Evolutionary conservation across 2,113 vertebrate species (phyloP).

Genomic region (Symphodus melops): DNA sequence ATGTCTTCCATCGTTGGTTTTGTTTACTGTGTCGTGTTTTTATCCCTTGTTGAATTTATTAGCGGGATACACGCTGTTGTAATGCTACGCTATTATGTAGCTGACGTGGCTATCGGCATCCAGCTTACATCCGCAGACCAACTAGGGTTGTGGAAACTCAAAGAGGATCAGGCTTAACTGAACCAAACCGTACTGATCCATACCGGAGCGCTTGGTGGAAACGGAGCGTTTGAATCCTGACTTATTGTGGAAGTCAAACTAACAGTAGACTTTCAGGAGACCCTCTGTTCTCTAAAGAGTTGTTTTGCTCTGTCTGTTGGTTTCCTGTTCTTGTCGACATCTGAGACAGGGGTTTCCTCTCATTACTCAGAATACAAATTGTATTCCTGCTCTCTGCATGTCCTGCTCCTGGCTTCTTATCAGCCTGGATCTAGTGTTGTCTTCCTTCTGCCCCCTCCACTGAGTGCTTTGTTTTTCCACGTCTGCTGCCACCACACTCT

Average conservation of each 20-base stretch:
- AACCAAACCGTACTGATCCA: too few relatives aligned
- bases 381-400: slow-evolving; percentile 9
- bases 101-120: too few relatives aligned
- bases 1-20: too few relatives aligned
- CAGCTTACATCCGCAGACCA: too few relatives aligned
- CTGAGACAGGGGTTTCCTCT: slow-evolving; percentile 57
- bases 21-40: too few relatives aligned
- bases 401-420: slow-evolving; percentile 19
- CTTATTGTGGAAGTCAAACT: neutral
- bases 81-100: too few relatives aligned
- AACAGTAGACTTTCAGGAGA: neutral
- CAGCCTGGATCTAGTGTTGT: neutral
- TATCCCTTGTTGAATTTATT: too few relatives aligned
- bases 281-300: neutral
- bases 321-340: slow-evolving; percentile 67
- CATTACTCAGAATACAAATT: slow-evolving; percentile 21
- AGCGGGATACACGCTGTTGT: too few relatives aligned
- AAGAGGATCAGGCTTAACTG: too few relatives aligned
- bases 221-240: too few relatives aligned
- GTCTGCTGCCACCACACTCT: neutral
- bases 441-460: neutral
- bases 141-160: too few relatives aligned
- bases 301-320: slow-evolving; percentile 46
- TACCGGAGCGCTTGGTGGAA: too few relatives aligned
- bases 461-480: neutral